Base-by-base conservation (phyloP, 2,888 invertebrate genomes). In the Melolontha melolontha region DNA sequence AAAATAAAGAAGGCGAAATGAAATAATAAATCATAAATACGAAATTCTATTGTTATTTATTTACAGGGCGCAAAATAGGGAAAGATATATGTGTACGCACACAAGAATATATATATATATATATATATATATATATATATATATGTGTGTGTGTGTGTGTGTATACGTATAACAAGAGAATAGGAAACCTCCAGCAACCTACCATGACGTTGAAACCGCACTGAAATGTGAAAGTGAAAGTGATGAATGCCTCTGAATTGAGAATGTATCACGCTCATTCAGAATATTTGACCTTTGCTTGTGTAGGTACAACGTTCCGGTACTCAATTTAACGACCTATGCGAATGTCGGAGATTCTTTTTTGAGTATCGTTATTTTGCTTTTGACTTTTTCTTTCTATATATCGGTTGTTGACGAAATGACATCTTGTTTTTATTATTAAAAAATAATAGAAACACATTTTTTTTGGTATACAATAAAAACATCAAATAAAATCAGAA, bases 11-110 rank as follows among this genome's bases (percentile, higher is more conserved):
- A 51, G 34, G 54, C 44, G 64, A 64, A 64, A 64, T 64, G 64
- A 64, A 64, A 64, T 64, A 64, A 64, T 64, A 64, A 64, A 64
- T 64, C 64, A 64, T 64, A 64, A 64, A 64, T 54, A 64, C 64
- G 52, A 54, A 52, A 54, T 64, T 64, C 64, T 44, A 64, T 64
- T 50, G 52, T 64, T 64, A 64, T 54, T 64, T 64, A 64, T 64
- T 64, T 64, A 64, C 52, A 12, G 49, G n/a, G 42, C 29, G 7
- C 44, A 14, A 59, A 40, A 16, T 34, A 44, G 17, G 14, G 14
- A 52, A 11, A 12, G 54, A 29, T 22, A 27, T 7, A 42, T 2
- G 34, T n/a, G 27, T 14, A 12, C 11, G 27, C 16, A 44, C 17
- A 22, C 22, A 22, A 22, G 22, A 22, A 22, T 22, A 22, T 22